Percentiles rank a stretch among this genome's conserved stretches.
Evolutionary conservation across 2,113 vertebrate genomes (phyloP).

Genomic region (Zosterops hypoxanthus): DNA sequence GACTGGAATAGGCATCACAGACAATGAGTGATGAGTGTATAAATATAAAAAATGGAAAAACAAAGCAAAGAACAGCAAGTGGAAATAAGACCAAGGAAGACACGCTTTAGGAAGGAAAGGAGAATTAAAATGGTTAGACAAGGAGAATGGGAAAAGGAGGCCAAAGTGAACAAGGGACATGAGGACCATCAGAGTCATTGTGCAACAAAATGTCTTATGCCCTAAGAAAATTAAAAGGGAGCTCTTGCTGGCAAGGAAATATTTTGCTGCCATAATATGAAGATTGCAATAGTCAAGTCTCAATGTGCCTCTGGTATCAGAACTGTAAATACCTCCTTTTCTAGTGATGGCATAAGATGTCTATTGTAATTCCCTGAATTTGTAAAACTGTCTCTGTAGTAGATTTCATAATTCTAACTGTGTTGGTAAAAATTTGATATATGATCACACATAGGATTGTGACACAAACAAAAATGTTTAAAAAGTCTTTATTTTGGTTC

Average conservation of each 20-base stretch:
- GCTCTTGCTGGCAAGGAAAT: background rate
- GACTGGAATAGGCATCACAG: background rate
- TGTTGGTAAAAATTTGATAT: background rate
- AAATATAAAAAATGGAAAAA: background rate
- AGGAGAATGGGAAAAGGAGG: background rate
- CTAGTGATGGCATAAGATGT: background rate
- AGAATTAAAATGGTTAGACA: background rate
- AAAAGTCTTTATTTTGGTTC: background rate
- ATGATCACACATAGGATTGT: background rate
- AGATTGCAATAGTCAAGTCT: background rate
- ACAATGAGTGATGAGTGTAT: background rate
- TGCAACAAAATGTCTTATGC: background rate
- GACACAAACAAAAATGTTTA: background rate
- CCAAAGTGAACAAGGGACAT: background rate
- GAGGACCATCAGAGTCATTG: background rate
- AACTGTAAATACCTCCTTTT: background rate
- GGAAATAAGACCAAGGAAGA: background rate
- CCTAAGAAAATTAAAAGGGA: background rate
- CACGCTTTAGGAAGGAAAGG: background rate
- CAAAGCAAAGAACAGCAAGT: background rate
- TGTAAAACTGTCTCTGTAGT: background rate
- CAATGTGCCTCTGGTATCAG: background rate
- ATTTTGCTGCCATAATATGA: background rate
- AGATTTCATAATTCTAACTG: background rate
- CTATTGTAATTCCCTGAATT: background rate